Percentiles rank a stretch among this genome's conserved stretches.
Conservation (phyloP, 2,888 invertebrate species). For the Diaphora mendica region DNA sequence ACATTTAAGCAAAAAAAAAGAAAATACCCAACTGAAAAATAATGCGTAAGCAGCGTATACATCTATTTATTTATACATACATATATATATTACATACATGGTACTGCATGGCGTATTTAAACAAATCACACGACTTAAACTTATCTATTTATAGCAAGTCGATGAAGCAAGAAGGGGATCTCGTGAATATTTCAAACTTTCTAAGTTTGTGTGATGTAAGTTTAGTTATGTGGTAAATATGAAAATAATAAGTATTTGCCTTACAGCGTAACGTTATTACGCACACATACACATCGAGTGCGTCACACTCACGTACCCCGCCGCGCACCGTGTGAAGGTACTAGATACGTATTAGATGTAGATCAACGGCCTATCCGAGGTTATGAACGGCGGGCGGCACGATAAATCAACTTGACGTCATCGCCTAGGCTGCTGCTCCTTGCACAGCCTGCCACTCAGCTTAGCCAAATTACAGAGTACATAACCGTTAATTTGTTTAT, state of each 20-base stretch:
- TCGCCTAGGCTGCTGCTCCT: slow-evolving; percentile 34
- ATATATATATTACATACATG: background rate
- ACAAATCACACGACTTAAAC: background rate
- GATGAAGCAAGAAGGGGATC: slow-evolving; percentile 29
- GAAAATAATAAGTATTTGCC: slow-evolving; percentile 39
- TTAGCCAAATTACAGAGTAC: slow-evolving; percentile 16
- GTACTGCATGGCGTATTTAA: background rate
- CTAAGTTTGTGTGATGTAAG: slow-evolving; percentile 42
- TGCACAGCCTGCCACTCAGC: slow-evolving; percentile 24
- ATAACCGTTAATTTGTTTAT: slow-evolving; percentile 13
- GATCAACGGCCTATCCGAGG: slow-evolving; percentile 65
- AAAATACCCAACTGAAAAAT: background rate
- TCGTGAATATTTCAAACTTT: slow-evolving; percentile 19
- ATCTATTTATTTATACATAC: background rate
- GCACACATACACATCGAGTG: slow-evolving; percentile 44
- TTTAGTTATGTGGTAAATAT: slow-evolving; percentile 42
- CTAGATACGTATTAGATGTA: slow-evolving; percentile 61
- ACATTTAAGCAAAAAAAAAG: too few relatives aligned
- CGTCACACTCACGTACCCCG: slow-evolving; percentile 54
- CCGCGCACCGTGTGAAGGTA: slow-evolving; percentile 36
- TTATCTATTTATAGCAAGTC: slow-evolving; percentile 7
- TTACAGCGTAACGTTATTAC: slow-evolving; percentile 36
- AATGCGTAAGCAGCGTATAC: background rate
- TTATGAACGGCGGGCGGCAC: slow-evolving; percentile 55
- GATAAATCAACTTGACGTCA: slow-evolving; percentile 55